phyloP scores from a whole-genome alignment of 2,113 vertebrate species.

The Dinomys branickii region DNA sequence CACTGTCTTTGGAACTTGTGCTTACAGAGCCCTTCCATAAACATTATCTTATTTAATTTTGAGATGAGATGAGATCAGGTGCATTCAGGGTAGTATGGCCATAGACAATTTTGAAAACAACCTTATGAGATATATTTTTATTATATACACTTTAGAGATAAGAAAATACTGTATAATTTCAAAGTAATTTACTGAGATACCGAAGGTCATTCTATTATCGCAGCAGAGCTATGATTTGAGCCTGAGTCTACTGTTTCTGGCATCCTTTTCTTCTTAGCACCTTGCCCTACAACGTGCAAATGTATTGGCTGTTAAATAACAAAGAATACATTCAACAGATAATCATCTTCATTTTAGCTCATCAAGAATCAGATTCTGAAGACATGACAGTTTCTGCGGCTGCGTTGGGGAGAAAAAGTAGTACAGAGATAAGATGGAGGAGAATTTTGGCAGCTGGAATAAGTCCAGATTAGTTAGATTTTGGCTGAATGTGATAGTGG shows the following conservation, averaged over 20 bases:
- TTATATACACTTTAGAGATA: constrained; percentile 53
- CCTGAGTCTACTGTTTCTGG: not conserved
- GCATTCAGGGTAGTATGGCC: no score
- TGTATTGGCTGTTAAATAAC: constrained; percentile 8
- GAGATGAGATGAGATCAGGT: no score
- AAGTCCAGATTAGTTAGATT: not conserved
- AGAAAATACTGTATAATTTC: constrained; percentile 38
- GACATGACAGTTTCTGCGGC: constrained; percentile 29
- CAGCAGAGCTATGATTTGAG: not conserved
- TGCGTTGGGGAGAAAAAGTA: constrained; percentile 16
- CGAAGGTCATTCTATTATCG: not conserved
- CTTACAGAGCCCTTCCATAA: not conserved
- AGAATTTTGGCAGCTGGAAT: not conserved
- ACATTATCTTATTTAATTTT: constrained; percentile 54
- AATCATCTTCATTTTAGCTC: not conserved
- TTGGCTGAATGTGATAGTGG: constrained; percentile 5
- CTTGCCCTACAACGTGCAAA: not conserved
- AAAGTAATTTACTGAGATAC: not conserved
- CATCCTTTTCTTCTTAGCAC: not conserved
- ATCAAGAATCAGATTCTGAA: not conserved
- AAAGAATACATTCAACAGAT: not conserved
- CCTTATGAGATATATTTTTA: constrained; percentile 21
- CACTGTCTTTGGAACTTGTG: constrained; percentile 8
- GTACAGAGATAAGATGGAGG: not conserved
- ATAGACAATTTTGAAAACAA: constrained; percentile 26